phyloP scores from a whole-genome alignment of 2,888 invertebrate species.

The Chymomyza amoena region DNA sequence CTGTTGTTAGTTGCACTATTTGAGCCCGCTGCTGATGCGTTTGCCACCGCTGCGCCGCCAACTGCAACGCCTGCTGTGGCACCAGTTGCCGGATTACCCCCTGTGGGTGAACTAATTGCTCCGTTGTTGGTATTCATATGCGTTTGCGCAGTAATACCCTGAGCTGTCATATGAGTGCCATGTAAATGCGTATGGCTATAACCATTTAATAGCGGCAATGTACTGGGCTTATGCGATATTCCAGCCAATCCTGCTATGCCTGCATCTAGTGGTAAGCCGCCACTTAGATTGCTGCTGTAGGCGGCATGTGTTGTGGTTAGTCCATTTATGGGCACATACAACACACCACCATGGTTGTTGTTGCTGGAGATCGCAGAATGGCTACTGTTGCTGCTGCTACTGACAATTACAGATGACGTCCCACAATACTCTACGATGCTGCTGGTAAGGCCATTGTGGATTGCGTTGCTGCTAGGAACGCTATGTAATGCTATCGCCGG shows the following conservation, averaged over 20 bases:
- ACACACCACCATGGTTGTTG: slow-evolving; percentile 39
- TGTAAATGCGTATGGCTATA: not conserved
- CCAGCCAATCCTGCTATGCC: not conserved
- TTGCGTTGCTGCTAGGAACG: slow-evolving; percentile 10
- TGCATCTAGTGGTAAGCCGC: not conserved
- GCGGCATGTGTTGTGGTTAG: slow-evolving; percentile 49
- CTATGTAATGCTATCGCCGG: slow-evolving; percentile 19
- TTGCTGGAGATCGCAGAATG: slow-evolving; percentile 6
- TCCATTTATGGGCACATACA: slow-evolving; percentile 56
- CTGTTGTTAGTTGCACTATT: slow-evolving; percentile 5
- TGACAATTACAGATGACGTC: not conserved
- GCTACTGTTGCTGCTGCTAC: slow-evolving; percentile 10
- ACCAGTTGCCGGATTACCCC: not conserved
- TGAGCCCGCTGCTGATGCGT: slow-evolving; percentile 8
- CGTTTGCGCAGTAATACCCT: not conserved
- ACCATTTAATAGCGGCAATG: slow-evolving; percentile 21
- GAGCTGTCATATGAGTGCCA: not conserved
- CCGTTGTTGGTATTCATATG: slow-evolving; percentile 8
- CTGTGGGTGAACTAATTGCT: slow-evolving; percentile 18
- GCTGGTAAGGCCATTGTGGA: not conserved
- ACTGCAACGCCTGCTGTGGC: slow-evolving; percentile 17
- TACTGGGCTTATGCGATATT: not conserved
- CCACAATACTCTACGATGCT: not conserved
- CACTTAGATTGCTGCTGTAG: slow-evolving; percentile 48
- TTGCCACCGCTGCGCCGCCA: not conserved